Base-by-base conservation (phyloP, 2,888 invertebrate species). In the Brenthis daphne region DNA sequence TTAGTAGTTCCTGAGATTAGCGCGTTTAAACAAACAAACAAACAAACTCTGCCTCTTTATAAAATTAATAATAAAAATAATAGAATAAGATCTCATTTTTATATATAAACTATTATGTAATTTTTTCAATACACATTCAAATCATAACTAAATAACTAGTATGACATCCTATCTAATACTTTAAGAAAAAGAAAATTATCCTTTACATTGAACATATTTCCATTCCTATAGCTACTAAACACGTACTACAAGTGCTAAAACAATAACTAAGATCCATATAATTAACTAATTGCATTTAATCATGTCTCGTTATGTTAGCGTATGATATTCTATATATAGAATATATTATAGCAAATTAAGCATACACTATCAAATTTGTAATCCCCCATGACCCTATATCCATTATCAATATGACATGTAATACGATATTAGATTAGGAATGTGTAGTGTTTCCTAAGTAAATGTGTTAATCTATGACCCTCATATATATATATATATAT, bases 351-450 rank as follows among this genome's bases (percentile, higher is more conserved):
- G 76, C 73, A 75, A 75, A 77, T 76, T 76, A 78, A 73, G 73
- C 74, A 64, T 71, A 69, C 63, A 73, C 63, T 73, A 73, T 76
- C 74, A 74, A 75, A 73, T 76, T 76, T 70, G 74, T 73, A 73
- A 73, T 76, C 75, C 76, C 73, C 71, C 73, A 70, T 75, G 75
- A 69, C 73, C 72, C 57, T 63, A 67, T 73, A 72, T 75, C 73
- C 69, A 72, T 74, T 74, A 75, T 74, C 69, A 73, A 74, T 75
- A 71, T 69, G 71, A 72, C 72, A 72, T 58, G 71, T 72, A 69
- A 74, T 73, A 71, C 56, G 65, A 64, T 76, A 76, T 72, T 71
- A 73, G 74, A 73, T 72, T 75, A 70, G 61, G 63, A 65, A 67
- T 73, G 54, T 64, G 61, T 55, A 58, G 68, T 67, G 47, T 57